Evolutionary conservation across 2,113 vertebrate genomes (phyloP), one percentile per base, ranked within the genome.

Genomic region (Sylvilagus bachmani): DNA sequence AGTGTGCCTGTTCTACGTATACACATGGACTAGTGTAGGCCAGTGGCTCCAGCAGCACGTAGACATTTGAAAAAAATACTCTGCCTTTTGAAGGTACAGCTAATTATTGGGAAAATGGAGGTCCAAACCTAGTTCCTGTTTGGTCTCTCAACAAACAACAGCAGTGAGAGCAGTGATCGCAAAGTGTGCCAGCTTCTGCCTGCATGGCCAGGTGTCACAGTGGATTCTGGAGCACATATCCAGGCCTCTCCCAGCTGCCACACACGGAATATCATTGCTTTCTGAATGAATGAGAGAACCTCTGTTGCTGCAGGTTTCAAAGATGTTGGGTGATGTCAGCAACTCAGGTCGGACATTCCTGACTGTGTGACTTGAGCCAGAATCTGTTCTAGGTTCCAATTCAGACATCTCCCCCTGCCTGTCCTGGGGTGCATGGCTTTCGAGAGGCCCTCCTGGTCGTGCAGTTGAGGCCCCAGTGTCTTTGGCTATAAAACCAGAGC

Each of bases 1-100:
- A 55, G 25, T 89, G 13, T 91, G 80, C 80, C 55, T 67, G 16
- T 51, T 62, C 12, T 73, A 84, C 49, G 87, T 94, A 84, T 55
- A 83, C 87, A 61, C 5, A n/a, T 70, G 44, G 38, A 92, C 70
- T 83, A 77, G 78, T 85, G 17, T 74, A 67, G 7, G 69, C n/a
- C n/a, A 69, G 24, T 62, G 25, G 8, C 49, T 92, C 5, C 71
- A 21, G 38, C n/a, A 90, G 80, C 86, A 17, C 36, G 89, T 16
- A 67, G 25, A 58, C 58, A 79, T 55, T 64, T 91, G 73, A 80
- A 58, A 71, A 86, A 80, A 36, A 36, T 66, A n/a, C 84, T 83
- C 31, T 75, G 24, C 1, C 6, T 82, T 71, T 16, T 96, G 44
- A 90, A 93, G 71, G 61, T 84, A 69, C 44, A 91, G 27, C 19